Percentiles rank a stretch among this genome's conserved stretches.
Conservation (phyloP, 1,140 invertebrate species). For the Episyrphus balteatus region DNA sequence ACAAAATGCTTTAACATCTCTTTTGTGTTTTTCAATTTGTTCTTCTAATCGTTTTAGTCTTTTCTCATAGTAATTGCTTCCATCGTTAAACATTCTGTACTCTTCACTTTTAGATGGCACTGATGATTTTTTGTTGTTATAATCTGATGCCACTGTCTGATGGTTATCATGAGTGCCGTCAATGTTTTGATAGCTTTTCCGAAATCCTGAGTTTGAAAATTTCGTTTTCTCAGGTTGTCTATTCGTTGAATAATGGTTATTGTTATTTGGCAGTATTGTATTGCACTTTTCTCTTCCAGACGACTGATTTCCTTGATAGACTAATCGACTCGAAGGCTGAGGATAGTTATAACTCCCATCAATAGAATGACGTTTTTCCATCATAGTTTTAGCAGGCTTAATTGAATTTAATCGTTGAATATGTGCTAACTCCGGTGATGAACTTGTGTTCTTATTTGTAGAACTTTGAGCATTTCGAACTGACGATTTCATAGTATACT, state of each 20-base stretch:
- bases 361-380: slow-evolving; percentile 6
- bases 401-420: no score
- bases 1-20: slow-evolving; percentile 10
- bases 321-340: not conserved
- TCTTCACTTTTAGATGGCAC: slow-evolving; percentile 6
- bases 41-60: slow-evolving; percentile 9
- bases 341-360: slow-evolving; percentile 1
- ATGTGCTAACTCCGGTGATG: no score
- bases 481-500: not conserved
- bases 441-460: not conserved
- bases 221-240: no score
- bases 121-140: not conserved
- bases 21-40: slow-evolving; percentile 9
- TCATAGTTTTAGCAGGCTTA: no score
- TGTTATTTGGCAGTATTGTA: no score
- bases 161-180: no score
- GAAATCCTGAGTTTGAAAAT: no score
- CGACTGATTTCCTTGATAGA: not conserved
- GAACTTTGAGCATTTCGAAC: not conserved
- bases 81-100: slow-evolving; percentile 4
- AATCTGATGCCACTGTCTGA: not conserved
- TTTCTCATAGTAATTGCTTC: slow-evolving; percentile 9
- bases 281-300: not conserved
- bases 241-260: no score
- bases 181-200: no score